Conservation (phyloP, 2,113 vertebrate species). For the Chrysochloris asiatica region DNA sequence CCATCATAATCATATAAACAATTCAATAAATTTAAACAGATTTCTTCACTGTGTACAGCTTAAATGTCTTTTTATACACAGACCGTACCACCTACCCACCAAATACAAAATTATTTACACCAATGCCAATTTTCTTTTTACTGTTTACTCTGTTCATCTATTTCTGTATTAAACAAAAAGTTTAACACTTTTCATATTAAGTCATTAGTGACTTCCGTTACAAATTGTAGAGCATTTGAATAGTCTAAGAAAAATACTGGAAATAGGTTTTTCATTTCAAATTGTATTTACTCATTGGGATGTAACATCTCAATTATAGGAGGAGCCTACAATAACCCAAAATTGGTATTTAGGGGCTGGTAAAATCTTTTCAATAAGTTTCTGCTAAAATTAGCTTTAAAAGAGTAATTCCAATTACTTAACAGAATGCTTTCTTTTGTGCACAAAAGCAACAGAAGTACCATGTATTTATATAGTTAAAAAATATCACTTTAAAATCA, state of each 20-base stretch:
- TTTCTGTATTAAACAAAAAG: constrained; percentile 13
- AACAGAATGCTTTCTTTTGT: constrained; percentile 47
- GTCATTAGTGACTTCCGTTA: constrained; percentile 35
- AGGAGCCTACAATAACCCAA: constrained; percentile 2
- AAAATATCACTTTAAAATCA: constrained; percentile 68
- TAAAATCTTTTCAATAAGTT: constrained; percentile 53
- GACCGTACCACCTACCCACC: neutral
- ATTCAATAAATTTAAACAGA: neutral
- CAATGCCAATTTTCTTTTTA: neutral
- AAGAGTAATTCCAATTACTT: constrained; percentile 52
- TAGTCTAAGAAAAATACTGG: no score
- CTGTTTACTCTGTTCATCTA: neutral
- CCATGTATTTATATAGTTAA: constrained; percentile 5
- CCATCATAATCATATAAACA: neutral
- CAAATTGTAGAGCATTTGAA: constrained; percentile 3
- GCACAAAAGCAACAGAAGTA: constrained; percentile 24
- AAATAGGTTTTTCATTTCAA: no score
- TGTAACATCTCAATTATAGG: constrained; percentile 47
- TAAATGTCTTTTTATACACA: neutral
- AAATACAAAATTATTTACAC: neutral
- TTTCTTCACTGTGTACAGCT: neutral
- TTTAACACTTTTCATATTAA: constrained; percentile 15
- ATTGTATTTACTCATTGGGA: constrained; percentile 46
- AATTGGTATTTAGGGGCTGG: neutral
- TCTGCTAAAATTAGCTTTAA: constrained; percentile 58